A percentile compares a stretch with the other conserved stretches of the same genome.
Evolutionary conservation across 2,797 vertebrate genomes (phyloP).

Genomic region (Neopelma chrysocephalum): DNA sequence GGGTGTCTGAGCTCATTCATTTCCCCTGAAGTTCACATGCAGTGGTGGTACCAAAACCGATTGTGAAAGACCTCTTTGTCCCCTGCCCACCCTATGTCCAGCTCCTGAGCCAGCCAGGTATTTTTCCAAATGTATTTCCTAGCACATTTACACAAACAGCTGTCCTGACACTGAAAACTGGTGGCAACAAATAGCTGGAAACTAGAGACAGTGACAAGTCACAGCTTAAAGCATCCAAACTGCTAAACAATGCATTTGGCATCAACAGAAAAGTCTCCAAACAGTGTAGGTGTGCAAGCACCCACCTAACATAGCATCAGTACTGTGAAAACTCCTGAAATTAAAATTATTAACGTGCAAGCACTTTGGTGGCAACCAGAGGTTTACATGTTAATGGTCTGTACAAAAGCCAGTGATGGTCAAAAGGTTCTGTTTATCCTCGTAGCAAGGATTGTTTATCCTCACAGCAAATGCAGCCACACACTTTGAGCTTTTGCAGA

Average conservation of each 20-base stretch:
- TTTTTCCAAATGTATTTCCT: not conserved
- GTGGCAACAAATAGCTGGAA: not conserved
- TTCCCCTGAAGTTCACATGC: not conserved
- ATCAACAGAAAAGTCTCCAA: not conserved
- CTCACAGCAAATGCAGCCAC: slow-evolving; percentile 5
- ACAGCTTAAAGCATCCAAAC: not conserved
- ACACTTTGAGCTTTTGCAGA: not conserved
- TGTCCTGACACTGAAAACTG: not conserved
- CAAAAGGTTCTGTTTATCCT: slow-evolving; percentile 25
- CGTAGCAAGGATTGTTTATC: not conserved
- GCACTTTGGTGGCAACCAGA: not conserved
- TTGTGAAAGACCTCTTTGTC: not conserved
- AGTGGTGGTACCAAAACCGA: not conserved
- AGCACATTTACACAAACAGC: not conserved
- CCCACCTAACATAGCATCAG: fast-evolving
- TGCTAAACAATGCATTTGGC: not conserved
- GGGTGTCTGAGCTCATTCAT: not conserved
- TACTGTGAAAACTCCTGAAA: not conserved
- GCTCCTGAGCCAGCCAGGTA: not conserved
- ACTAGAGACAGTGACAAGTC: not conserved
- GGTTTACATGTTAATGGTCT: not conserved
- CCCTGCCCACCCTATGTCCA: not conserved
- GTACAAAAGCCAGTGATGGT: not conserved
- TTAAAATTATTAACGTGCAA: not conserved
- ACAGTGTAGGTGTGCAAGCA: fast-evolving